Base-by-base conservation (phyloP, 2,797 vertebrate genomes). In the Allobates femoralis region DNA sequence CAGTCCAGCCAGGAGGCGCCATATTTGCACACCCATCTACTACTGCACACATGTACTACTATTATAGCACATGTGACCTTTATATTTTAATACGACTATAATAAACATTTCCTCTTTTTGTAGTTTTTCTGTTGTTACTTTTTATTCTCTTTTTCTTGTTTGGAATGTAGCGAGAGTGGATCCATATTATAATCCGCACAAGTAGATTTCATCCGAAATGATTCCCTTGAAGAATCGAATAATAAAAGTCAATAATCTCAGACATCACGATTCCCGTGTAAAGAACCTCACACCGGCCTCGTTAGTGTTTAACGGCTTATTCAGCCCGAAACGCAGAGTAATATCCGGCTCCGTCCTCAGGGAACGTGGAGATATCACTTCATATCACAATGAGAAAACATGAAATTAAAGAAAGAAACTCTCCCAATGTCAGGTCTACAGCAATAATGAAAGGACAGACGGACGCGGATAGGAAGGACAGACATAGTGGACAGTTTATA, bases 201-300 rank as follows among this genome's bases (percentile, higher is more conserved):
- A 87, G 80, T 84, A 80, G 66, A 84, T 75, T 88, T 88, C 58
- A 88, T 66, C 78, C 69, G 55, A 41, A 85, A 88, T 46, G 53
- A 76, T 56, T 84, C 82, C 67, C 86, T 79, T 76, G 86, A 55
- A 85, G 76, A 34, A 30, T 11, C 32, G 26, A 28, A 81, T 88
- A 88, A 88, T 88, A 85, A 85, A 88, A 88, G 83, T 88, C 82
- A 88, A 85, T 88, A 88, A 84, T 85, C 66, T 88, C 50, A 76
- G 83, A 88, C 85, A 88, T 88, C 81, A 85, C 81, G 85, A 88
- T 88, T 88, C 69, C 67, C 18, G 46, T 58, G 50, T 51, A 81
- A 81, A 80, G 8, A 79, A 76, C n/a, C 79, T 75, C 86, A 85
- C 86, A 85, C 78, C 67, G 86, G 83, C 76, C 86, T 88, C 86